Base-by-base conservation (phyloP, 2,888 invertebrate genomes). In the Allolobophora icterica region DNA sequence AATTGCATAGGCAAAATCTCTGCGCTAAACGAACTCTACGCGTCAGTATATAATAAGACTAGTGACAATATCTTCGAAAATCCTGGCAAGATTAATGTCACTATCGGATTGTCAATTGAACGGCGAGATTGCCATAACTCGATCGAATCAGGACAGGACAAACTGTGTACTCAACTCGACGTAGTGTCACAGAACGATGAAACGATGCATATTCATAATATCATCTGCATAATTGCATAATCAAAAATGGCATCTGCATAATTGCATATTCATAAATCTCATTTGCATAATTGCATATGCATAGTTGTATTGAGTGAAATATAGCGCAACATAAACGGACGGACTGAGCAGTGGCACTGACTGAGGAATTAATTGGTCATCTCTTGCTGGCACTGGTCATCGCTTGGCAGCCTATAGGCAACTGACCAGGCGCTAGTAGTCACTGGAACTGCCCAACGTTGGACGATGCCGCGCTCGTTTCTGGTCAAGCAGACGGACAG, bases 401-500 rank as follows among this genome's bases (percentile, higher is more conserved):
- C 71, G 71, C 71, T n/a, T 71, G 71, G n/a, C n/a, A 11, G 71
- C 71, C 71, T 71, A 52, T 17, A 42, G 42, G 42, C 52, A n/a
- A 71, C 71, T 71, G 71, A 71, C n/a, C 71, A 30, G 71, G 30
- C n/a, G 71, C 30, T n/a, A n/a, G 71, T 71, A n/a, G 71, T 71
- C 71, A 71, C 71, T 71, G 71, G 1, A 71, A 24, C 52, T 52
- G 52, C 17, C 52, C 52, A 52, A 17, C 40, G 13, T 17, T 45
- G 17, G 17, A 24, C n/a, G 71, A 87, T 87, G 87, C 87, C 87
- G 87, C 87, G 87, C 34, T 87, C 87, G 13, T 87, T 87, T 87
- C 87, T 87, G 21, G 87, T 87, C 87, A 87, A 87, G 38, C 34
- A 87, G 38, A 21, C 87, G 87, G 87, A 87, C 87, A 87, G 87